These are phyloP conservation scores for Zelleria hepariella DNA, from an alignment of 2,888 invertebrate species.

Conservation along the genomic window DNA sequence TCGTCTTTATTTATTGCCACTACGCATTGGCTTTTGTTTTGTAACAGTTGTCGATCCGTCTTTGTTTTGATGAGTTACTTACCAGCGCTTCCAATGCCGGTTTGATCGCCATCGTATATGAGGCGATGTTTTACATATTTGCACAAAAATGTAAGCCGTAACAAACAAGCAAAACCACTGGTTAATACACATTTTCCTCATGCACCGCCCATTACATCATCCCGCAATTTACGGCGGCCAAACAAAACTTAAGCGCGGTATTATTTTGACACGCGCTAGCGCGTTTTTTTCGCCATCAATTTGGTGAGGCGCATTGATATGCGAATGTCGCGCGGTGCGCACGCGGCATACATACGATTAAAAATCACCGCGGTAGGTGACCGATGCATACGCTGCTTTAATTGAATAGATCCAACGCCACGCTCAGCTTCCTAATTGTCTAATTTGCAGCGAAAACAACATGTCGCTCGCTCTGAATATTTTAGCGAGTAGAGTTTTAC, in stretches of 20 bases:
- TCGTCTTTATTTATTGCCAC: not conserved
- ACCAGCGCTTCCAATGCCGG: no score
- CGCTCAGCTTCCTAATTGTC: slow-evolving; percentile 65
- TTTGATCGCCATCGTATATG: no score
- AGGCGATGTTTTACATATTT: not conserved
- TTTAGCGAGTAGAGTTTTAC: slow-evolving; percentile 51
- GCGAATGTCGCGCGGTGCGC: slow-evolving; percentile 56
- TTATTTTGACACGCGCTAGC: slow-evolving; percentile 36
- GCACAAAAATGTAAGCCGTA: not conserved
- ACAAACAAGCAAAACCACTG: not conserved
- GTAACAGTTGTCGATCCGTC: not conserved
- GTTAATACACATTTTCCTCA: not conserved
- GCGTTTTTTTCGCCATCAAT: slow-evolving; percentile 57
- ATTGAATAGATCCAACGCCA: slow-evolving; percentile 64
- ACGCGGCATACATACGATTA: slow-evolving; percentile 68
- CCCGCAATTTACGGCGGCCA: not conserved
- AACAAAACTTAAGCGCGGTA: slow-evolving; percentile 23
- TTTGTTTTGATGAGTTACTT: not conserved
- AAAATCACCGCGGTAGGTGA: slow-evolving; percentile 69
- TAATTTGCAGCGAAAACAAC: slow-evolving; percentile 69
- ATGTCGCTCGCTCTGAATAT: slow-evolving; percentile 52
- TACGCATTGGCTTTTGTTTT: not conserved
- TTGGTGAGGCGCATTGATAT: slow-evolving; percentile 60
- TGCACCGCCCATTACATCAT: not conserved
- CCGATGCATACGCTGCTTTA: slow-evolving; percentile 59